Evolutionary conservation across 2,888 invertebrate species (phyloP), one percentile per base, ranked within the genome.

Genomic region (Dorcus hopei): DNA sequence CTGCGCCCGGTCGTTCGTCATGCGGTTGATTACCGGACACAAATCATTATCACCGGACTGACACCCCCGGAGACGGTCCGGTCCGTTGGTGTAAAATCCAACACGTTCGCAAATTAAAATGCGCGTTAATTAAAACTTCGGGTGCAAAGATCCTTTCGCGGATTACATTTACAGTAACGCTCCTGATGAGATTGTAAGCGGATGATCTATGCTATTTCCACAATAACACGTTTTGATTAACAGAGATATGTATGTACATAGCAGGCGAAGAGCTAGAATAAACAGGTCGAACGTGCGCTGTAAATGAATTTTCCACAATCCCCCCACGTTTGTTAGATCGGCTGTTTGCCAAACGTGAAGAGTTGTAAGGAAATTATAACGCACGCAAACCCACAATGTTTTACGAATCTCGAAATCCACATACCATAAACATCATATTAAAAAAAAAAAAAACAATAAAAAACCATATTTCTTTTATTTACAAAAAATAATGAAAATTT

Each of bases 1-100:
- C 70, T 70, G 70, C 61, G 67, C 57, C 66, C 57, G 61, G 65
- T 61, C 69, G 69, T 70, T 65, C 68, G 66, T 70, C 70, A 70
- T 57, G 61, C 61, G 64, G 65, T 65, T 64, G 66, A 61, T 65
- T 61, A 60, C 62, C 52, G 59, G 60, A 64, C 64, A 66, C 64
- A 68, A 69, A 69, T 67, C 66, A 67, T 64, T 57, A 61, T 60
- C 51, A 58, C 52, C 51, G 43, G 49, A 55, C 48, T 53, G 49
- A 57, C 54, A 55, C 49, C 50, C 50, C 51, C 38, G 49, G 52
- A 40, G 39, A 48, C 50, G 52, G 50, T 16, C 33, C 47, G 38
- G 26, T 26, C 6, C 47, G 26, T 9, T 26, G n/a, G 42, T 3
- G 33, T 23, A 51, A 19, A 8, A 42, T 38, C 43, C 45, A 45